Conservation (phyloP, 2,113 vertebrate genomes). For the Microcebus ravelobensis region DNA sequence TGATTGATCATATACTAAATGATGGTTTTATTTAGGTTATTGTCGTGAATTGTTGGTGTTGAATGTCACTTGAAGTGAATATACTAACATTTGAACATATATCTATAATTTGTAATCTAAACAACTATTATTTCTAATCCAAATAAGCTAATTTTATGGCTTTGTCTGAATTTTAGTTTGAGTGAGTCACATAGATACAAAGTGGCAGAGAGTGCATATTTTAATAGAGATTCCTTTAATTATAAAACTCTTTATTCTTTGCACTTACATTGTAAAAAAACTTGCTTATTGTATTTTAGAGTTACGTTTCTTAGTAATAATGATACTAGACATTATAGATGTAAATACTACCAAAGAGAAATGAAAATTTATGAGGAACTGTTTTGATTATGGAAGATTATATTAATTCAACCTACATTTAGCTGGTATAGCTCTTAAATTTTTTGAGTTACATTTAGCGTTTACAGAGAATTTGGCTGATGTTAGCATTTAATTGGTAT, state of each 20-base stretch:
- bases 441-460: not conserved
- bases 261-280: not conserved
- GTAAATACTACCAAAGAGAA: not conserved
- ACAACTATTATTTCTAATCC: not conserved
- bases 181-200: not conserved
- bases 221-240: not conserved
- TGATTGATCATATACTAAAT: not conserved
- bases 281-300: not conserved
- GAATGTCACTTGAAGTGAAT: not conserved
- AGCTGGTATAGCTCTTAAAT: not conserved
- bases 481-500: not conserved
- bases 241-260: not conserved
- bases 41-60: not conserved
- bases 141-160: not conserved
- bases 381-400: not conserved
- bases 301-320: slow-evolving; percentile 21
- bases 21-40: slow-evolving; percentile 26
- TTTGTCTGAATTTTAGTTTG: not conserved
- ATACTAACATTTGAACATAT: not conserved
- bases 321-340: not conserved
- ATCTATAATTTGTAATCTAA: not conserved
- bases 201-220: not conserved
- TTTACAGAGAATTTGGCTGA: not conserved
- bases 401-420: not conserved
- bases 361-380: slow-evolving; percentile 14